These are phyloP conservation scores for Drosophila algonquin DNA, from an alignment of 2,888 invertebrate genomes.

Conservation along the genomic window DNA sequence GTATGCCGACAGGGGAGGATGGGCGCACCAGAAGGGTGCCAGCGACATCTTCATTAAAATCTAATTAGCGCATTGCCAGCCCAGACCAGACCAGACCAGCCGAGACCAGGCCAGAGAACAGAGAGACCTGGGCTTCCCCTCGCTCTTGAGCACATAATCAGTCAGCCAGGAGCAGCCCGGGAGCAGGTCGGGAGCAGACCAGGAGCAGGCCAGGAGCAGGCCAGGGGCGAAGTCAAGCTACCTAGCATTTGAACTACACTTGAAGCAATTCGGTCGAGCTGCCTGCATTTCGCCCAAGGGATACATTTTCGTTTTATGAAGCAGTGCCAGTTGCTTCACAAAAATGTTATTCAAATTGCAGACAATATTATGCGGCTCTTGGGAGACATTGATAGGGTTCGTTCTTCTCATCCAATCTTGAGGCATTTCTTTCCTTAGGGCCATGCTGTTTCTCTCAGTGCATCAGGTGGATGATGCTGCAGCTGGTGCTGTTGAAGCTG, in stretches of 20 bases:
- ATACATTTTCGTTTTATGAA: too few relatives aligned
- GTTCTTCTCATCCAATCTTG: not conserved
- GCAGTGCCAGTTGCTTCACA: too few relatives aligned
- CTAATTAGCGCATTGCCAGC: slow-evolving; percentile 80
- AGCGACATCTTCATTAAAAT: slow-evolving; percentile 82
- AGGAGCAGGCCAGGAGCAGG: slow-evolving; percentile 6
- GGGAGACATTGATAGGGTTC: too few relatives aligned
- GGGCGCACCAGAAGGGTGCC: slow-evolving; percentile 18
- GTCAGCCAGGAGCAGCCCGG: slow-evolving; percentile 9
- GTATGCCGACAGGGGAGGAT: not conserved
- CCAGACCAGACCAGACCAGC: not conserved
- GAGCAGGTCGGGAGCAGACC: slow-evolving; percentile 4
- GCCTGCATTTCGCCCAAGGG: not conserved
- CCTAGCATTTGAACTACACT: slow-evolving; percentile 5
- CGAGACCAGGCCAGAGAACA: not conserved
- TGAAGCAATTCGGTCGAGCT: not conserved
- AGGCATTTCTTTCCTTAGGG: not conserved
- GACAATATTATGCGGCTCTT: too few relatives aligned
- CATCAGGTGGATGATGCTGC: slow-evolving; percentile 21
- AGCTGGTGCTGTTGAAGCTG: slow-evolving; percentile 9
- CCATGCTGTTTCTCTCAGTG: slow-evolving; percentile 17
- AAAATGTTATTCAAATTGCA: not conserved
- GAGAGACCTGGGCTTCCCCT: slow-evolving; percentile 14
- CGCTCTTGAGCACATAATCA: slow-evolving; percentile 49
- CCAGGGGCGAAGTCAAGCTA: slow-evolving; percentile 16